Percentiles rank a stretch among this genome's conserved stretches.
Evolutionary conservation across 2,797 vertebrate genomes (phyloP).

Genomic region (Propithecus deckenii): DNA sequence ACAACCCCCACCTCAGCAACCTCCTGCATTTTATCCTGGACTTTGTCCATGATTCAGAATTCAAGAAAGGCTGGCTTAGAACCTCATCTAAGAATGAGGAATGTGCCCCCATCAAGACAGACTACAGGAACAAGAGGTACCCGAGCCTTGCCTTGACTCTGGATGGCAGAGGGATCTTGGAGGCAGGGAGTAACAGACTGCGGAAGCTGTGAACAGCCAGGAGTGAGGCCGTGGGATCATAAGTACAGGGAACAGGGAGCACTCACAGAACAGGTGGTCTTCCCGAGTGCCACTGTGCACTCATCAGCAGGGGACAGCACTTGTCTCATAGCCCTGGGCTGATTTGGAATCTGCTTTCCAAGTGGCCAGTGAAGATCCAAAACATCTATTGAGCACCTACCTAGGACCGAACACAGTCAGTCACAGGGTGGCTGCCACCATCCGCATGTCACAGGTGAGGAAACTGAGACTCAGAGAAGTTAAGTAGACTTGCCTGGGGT

Average conservation of each 20-base stretch:
- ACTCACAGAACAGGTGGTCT: rapidly evolving
- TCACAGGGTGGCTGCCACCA: background rate
- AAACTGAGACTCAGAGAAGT: background rate
- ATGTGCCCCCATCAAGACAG: background rate
- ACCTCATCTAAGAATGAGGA: background rate
- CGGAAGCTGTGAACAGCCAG: background rate
- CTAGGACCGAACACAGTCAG: background rate
- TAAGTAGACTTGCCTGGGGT: background rate
- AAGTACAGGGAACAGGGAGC: background rate
- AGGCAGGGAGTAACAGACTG: background rate
- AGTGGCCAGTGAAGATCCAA: background rate
- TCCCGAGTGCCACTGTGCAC: background rate
- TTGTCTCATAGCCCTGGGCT: background rate
- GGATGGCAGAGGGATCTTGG: background rate
- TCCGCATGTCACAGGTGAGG: background rate
- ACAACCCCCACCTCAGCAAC: background rate
- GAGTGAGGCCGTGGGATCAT: background rate
- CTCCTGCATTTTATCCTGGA: slow-evolving; percentile 28
- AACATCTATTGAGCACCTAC: background rate
- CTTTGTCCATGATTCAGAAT: slow-evolving; percentile 23
- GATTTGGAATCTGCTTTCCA: background rate
- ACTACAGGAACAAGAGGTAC: background rate
- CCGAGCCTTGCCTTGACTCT: background rate
- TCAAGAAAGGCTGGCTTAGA: background rate
- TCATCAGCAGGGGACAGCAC: background rate